Evolutionary conservation across 1,140 invertebrate species (phyloP).

Genomic region (Hetaerina americana): DNA sequence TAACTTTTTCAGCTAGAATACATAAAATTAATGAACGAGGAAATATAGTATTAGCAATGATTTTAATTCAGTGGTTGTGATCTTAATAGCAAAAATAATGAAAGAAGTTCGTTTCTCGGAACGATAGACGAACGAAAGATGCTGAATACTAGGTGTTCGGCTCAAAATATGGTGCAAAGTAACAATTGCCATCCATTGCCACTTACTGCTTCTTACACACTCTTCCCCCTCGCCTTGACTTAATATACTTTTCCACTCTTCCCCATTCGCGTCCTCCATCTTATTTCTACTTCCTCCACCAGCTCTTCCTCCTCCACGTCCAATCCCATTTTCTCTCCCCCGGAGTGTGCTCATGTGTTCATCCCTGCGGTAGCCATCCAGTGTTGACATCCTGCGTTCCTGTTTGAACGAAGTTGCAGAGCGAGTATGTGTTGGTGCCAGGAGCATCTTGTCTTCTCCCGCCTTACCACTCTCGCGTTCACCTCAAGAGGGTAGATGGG

Average conservation of each 20-base stretch:
- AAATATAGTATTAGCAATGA: no score
- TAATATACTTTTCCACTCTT: background rate
- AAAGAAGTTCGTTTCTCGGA: background rate
- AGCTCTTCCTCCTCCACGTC: background rate
- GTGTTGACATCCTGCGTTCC: background rate
- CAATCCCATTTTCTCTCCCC: background rate
- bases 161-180: background rate
- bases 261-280: no score
- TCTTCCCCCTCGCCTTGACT: background rate
- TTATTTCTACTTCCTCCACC: no score
- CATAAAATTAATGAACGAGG: no score
- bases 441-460: background rate
- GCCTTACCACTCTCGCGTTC: no score
- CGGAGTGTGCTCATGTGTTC: background rate
- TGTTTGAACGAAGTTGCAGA: background rate
- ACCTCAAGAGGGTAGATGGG: background rate
- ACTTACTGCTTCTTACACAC: background rate
- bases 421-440: background rate
- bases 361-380: background rate
- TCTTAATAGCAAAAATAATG: background rate
- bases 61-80: no score
- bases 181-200: background rate
- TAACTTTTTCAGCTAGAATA: no score
- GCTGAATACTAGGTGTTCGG: background rate
- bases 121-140: background rate